A percentile compares a stretch with the other conserved stretches of the same genome.
Evolutionary conservation across 2,797 vertebrate genomes (phyloP).

Genomic region (Muscicapa comitata): DNA sequence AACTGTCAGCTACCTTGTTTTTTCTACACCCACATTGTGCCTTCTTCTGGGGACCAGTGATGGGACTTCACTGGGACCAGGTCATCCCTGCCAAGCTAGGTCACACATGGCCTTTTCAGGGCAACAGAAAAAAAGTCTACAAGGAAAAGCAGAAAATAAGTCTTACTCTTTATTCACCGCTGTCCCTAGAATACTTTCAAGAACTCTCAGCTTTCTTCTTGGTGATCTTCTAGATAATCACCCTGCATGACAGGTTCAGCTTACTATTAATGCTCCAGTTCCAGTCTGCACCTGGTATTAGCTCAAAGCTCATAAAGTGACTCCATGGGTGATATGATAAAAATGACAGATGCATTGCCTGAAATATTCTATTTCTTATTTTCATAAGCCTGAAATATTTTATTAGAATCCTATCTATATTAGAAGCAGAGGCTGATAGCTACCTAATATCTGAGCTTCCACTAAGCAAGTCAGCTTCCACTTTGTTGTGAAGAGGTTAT

Average conservation of each 20-base stretch:
- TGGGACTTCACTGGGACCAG: not conserved
- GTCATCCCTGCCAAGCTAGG: not conserved
- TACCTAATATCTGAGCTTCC: not conserved
- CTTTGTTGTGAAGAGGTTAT: not conserved
- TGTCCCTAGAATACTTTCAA: not conserved
- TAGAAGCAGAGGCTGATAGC: not conserved
- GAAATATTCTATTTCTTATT: not conserved
- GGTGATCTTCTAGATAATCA: not conserved
- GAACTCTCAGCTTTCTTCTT: not conserved
- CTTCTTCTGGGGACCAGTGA: not conserved
- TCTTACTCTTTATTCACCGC: not conserved
- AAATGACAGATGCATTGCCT: not conserved
- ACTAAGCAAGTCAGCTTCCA: not conserved
- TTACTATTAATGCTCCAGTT: not conserved
- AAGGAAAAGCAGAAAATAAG: not conserved
- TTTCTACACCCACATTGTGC: not conserved
- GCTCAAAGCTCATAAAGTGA: not conserved
- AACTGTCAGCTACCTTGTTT: not conserved
- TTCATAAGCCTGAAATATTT: not conserved
- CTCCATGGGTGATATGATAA: not conserved
- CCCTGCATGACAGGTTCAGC: not conserved
- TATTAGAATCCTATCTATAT: not conserved
- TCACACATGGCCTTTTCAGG: not conserved
- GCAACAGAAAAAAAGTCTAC: not conserved
- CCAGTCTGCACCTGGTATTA: not conserved